Evolutionary conservation across 2,888 invertebrate species (phyloP).

Genomic region (Agrotis segetum): DNA sequence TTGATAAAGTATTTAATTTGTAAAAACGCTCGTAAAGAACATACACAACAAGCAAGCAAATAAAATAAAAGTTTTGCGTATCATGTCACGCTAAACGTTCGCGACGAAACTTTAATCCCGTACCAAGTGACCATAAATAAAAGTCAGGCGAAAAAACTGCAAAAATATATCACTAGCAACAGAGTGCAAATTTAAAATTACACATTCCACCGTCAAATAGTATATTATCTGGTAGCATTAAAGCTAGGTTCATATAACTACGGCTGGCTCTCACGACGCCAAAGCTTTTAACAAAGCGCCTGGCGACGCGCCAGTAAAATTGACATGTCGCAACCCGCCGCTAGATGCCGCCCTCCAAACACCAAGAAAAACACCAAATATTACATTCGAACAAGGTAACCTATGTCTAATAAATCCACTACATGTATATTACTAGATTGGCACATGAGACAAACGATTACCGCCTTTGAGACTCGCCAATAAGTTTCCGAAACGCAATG

Average conservation of each 20-base stretch:
- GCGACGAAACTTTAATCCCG: conserved; percentile 51
- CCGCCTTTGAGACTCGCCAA: conserved; percentile 71
- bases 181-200: conserved; percentile 68
- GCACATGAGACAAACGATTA: conserved; percentile 75
- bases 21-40: conserved; percentile 26
- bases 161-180: conserved; percentile 62
- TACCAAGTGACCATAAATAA: conserved; percentile 52
- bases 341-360: conserved; percentile 76
- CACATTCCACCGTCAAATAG: conserved; percentile 62
- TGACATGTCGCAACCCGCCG: conserved; percentile 73
- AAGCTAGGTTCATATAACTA: conserved; percentile 69
- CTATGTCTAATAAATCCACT: conserved; percentile 75
- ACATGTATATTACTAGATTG: conserved; percentile 72
- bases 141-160: conserved; percentile 46
- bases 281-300: conserved; percentile 83
- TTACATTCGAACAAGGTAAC: conserved; percentile 68
- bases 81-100: conserved; percentile 52
- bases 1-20: conserved; percentile 25
- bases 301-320: conserved; percentile 80
- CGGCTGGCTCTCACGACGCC: conserved; percentile 73
- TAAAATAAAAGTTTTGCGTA: conserved; percentile 39
- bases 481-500: conserved; percentile 66
- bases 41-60: conserved; percentile 18
- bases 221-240: conserved; percentile 69
- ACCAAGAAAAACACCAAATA: conserved; percentile 70